Base-by-base conservation (phyloP, 2,888 invertebrate species). In the Drosophila fungiperda region DNA sequence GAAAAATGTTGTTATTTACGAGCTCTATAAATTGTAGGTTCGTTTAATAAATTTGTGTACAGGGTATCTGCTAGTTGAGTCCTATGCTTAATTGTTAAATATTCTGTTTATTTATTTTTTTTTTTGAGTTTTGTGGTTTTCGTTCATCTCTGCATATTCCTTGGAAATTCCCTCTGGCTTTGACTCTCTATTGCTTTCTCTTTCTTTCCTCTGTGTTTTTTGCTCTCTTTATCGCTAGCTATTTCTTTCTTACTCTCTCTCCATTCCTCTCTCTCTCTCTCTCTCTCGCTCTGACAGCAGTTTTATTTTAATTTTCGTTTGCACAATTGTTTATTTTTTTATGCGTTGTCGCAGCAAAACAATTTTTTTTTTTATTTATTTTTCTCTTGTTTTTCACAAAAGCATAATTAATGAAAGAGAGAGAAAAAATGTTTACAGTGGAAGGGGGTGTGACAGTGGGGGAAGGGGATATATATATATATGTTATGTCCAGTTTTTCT, bases 331-430 rank as follows among this genome's bases (percentile, higher is more conserved):
- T 70, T 78, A 72, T 74, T 85, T 69, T 73, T 53, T 71, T 71
- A 60, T 68, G 66, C 80, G 59, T 67, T 68, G 80, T 66, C 73
- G 73, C 83, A 29, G 69, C 67, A 68, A 69, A 71, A 72, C 72
- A 69, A 70, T 79, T 68, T 68, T 55, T 61, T 48, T 12, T 48
- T 48, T 48, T 26, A 15, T 26, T 48, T 12, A 9, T 12, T 38
- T 54, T 8, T 23, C 45, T 45, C 9, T 32, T 5, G 15, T 53
- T 54, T 42, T 38, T 45, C 42, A 55, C 49, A 45, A 8, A 45
- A 40, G 42, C 45, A 20, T 12, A 33, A 35, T 40, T 17, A n/a
- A 48, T 12, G 42, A 26, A 53, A 20, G 29, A 32, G 20, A 38
- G 8, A 11, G 23, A 15, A 33, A 42, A 26, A 26, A 23, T 45